These are phyloP conservation scores for Synergus umbraculus DNA, from an alignment of 2,888 invertebrate genomes.

Conservation along the genomic window DNA sequence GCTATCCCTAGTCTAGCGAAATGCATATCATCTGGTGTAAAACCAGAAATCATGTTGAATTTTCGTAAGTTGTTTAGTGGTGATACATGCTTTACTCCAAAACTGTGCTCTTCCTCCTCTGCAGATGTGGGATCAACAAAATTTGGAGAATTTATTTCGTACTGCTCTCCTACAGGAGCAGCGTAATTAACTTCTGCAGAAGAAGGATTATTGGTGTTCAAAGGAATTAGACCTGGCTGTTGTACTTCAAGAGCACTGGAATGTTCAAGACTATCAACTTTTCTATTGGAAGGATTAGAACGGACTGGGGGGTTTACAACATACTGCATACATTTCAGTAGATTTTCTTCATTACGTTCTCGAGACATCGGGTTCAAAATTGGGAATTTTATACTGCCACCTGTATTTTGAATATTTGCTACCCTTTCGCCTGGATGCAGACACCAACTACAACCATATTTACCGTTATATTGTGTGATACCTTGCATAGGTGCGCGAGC, in stretches of 20 bases:
- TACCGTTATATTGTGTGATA: no score
- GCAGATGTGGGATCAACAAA: no score
- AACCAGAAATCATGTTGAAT: slow-evolving; percentile 46
- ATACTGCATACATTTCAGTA: slow-evolving; percentile 39
- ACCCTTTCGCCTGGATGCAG: no score
- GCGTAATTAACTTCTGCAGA: no score
- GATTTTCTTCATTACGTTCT: slow-evolving; percentile 30
- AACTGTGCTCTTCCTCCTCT: not conserved
- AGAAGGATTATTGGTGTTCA: no score
- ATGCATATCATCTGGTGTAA: slow-evolving; percentile 5
- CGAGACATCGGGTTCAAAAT: not conserved
- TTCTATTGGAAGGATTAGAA: not conserved
- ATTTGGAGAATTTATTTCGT: no score
- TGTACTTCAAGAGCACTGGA: not conserved
- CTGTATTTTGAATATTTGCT: not conserved
- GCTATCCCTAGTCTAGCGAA: slow-evolving; percentile 31
- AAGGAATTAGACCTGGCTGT: not conserved
- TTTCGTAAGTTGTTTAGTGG: slow-evolving; percentile 40
- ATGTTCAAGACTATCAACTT: no score
- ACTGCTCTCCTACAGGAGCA: no score
- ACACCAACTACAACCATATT: no score
- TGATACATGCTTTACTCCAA: slow-evolving; percentile 43
- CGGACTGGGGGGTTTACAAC: slow-evolving; percentile 8
- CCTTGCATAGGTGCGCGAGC: no score
- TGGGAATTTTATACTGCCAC: slow-evolving; percentile 41